phyloP scores from a whole-genome alignment of 2,797 vertebrate genomes.

The Phataginus tetradactyla region DNA sequence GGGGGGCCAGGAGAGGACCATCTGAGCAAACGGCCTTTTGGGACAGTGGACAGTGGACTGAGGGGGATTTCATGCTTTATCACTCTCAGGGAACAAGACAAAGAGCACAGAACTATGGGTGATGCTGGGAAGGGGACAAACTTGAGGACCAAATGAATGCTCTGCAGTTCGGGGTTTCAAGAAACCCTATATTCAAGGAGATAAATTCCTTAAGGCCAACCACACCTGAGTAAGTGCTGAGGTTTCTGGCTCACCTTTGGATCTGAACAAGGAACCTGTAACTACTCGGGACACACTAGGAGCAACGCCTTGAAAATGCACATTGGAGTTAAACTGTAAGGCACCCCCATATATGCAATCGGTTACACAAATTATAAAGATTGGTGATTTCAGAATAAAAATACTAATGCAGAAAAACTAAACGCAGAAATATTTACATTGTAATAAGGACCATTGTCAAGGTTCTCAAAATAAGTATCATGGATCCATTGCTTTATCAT shows the following conservation, averaged over 20 bases:
- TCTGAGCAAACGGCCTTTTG: background rate
- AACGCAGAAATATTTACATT: constrained; percentile 75
- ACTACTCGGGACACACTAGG: background rate
- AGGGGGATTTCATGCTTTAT: background rate
- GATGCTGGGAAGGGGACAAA: background rate
- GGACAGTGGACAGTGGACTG: background rate
- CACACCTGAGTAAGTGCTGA: background rate
- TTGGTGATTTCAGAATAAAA: constrained; percentile 77
- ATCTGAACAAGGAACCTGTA: background rate
- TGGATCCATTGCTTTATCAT: background rate
- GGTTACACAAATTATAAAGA: constrained; percentile 64
- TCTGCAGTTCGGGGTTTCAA: background rate
- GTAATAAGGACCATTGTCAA: constrained; percentile 75
- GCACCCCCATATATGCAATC: constrained; percentile 33
- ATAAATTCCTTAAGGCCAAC: background rate
- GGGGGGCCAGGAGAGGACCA: too few species aligned
- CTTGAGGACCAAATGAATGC: background rate
- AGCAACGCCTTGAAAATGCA: background rate
- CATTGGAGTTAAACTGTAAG: background rate
- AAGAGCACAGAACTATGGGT: background rate
- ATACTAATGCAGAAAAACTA: constrained; percentile 73
- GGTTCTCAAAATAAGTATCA: constrained; percentile 74
- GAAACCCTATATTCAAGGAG: background rate
- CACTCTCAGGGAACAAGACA: background rate
- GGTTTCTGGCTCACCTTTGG: background rate